phyloP scores from a whole-genome alignment of 2,113 vertebrate genomes.

The Noturus placidus region DNA sequence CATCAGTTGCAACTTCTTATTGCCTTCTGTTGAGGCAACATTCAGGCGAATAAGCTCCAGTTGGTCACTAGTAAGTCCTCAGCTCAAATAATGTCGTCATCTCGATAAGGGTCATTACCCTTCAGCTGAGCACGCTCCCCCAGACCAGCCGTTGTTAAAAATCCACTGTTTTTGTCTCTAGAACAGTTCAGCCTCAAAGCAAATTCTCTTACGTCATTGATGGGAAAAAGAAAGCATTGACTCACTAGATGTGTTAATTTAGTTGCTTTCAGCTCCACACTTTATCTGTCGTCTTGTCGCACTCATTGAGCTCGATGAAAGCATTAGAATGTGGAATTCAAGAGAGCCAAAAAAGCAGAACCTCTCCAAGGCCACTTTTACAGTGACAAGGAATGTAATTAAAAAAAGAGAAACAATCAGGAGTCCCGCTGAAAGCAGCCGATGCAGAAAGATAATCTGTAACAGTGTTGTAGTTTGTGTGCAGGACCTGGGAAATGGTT shows the following conservation, averaged over 20 bases:
- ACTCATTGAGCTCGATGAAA: slow-evolving; percentile 64
- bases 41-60: slow-evolving; percentile 66
- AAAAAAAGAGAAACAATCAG: slow-evolving; percentile 7
- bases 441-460: slow-evolving; percentile 26
- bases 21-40: slow-evolving; percentile 68
- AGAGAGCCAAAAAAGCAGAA: slow-evolving; percentile 52
- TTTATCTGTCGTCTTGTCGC: slow-evolving; percentile 60
- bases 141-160: slow-evolving; percentile 64
- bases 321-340: slow-evolving; percentile 65
- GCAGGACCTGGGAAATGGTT: slow-evolving; percentile 1
- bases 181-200: slow-evolving; percentile 65
- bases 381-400: slow-evolving; percentile 59
- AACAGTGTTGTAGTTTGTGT: not conserved
- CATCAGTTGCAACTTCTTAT: slow-evolving; percentile 65
- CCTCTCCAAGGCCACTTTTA: slow-evolving; percentile 49
- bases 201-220: slow-evolving; percentile 69
- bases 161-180: slow-evolving; percentile 62
- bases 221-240: slow-evolving; percentile 65
- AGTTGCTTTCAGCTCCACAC: slow-evolving; percentile 66
- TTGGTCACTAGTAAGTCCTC: slow-evolving; percentile 64
- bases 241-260: slow-evolving; percentile 69
- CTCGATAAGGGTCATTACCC: slow-evolving; percentile 68
- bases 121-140: slow-evolving; percentile 59
- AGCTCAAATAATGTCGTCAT: slow-evolving; percentile 65
- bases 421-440: slow-evolving; percentile 40